Evolutionary conservation across 2,113 vertebrate species (phyloP).

Genomic region (Stomatorhinus ivindoensis): DNA sequence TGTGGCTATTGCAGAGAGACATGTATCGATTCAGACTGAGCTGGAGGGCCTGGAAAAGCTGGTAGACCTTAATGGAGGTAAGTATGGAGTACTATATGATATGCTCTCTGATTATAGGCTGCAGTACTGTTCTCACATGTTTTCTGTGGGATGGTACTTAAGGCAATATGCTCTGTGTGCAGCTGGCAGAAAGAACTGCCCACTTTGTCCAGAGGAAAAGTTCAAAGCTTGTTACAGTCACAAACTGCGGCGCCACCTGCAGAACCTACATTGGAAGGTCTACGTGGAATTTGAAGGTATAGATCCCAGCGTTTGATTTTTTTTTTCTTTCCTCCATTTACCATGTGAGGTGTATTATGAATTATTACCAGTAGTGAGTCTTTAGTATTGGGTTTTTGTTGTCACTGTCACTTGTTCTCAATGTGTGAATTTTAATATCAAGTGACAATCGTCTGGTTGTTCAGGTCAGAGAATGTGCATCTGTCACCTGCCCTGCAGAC

Average conservation of each 20-base stretch:
- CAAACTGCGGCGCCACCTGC: constrained; percentile 84
- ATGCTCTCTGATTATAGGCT: not conserved
- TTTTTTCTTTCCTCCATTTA: no score
- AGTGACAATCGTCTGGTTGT: not conserved
- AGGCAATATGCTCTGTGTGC: constrained; percentile 16
- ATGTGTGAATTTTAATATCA: not conserved
- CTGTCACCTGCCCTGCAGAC: constrained; percentile 82
- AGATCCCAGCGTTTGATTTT: not conserved
- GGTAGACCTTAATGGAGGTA: constrained; percentile 68
- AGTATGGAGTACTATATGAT: constrained; percentile 26
- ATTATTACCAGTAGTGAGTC: no score
- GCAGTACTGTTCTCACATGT: not conserved
- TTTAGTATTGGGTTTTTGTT: not conserved
- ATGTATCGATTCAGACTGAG: constrained; percentile 82
- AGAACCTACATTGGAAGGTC: constrained; percentile 96
- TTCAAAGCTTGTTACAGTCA: constrained; percentile 83
- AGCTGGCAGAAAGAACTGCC: constrained; percentile 81
- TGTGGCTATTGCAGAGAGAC: constrained; percentile 71
- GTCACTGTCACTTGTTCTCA: not conserved
- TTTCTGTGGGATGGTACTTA: not conserved
- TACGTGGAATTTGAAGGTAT: constrained; percentile 93
- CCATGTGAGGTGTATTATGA: no score
- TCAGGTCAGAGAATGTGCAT: constrained; percentile 94
- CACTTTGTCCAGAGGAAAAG: constrained; percentile 85
- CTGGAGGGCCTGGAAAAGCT: constrained; percentile 79